Evolutionary conservation across 2,113 vertebrate species (phyloP).

Genomic region (Cyphomyrus plagiostoma): DNA sequence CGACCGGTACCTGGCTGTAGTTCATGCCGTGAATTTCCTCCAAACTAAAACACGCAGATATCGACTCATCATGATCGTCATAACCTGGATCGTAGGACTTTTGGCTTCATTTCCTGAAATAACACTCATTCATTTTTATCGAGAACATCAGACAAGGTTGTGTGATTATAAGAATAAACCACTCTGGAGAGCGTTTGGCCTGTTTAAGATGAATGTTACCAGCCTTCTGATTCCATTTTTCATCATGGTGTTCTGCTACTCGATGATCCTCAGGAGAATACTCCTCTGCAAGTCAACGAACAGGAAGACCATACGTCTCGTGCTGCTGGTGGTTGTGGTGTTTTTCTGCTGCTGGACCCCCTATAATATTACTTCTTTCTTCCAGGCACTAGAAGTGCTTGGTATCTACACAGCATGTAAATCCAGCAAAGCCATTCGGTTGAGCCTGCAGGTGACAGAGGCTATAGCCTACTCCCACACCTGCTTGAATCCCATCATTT

Average conservation of each 20-base stretch:
- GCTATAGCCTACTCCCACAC: slow-evolving; percentile 57
- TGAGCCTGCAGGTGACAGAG: slow-evolving; percentile 49
- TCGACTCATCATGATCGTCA: slow-evolving; percentile 54
- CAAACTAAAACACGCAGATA: slow-evolving; percentile 60
- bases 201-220: slow-evolving; percentile 57
- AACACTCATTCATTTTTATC: slow-evolving; percentile 33
- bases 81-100: slow-evolving; percentile 62
- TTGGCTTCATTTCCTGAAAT: slow-evolving; percentile 65
- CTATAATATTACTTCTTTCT: slow-evolving; percentile 51
- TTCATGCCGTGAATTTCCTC: slow-evolving; percentile 62
- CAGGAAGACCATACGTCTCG: slow-evolving; percentile 50
- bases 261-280: slow-evolving; percentile 50
- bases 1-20: slow-evolving; percentile 72
- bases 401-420: not conserved
- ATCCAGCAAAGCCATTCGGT: slow-evolving; percentile 39
- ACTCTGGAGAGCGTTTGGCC: not conserved
- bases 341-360: slow-evolving; percentile 63
- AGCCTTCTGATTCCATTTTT: slow-evolving; percentile 48
- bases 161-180: not conserved
- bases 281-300: slow-evolving; percentile 35
- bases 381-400: slow-evolving; percentile 42
- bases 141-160: slow-evolving; percentile 20
- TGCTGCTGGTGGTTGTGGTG: slow-evolving; percentile 48
- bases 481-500: slow-evolving; percentile 62
- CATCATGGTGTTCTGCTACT: slow-evolving; percentile 58